Evolutionary conservation across 2,888 invertebrate species (phyloP).

Genomic region (Campoletis raptor): DNA sequence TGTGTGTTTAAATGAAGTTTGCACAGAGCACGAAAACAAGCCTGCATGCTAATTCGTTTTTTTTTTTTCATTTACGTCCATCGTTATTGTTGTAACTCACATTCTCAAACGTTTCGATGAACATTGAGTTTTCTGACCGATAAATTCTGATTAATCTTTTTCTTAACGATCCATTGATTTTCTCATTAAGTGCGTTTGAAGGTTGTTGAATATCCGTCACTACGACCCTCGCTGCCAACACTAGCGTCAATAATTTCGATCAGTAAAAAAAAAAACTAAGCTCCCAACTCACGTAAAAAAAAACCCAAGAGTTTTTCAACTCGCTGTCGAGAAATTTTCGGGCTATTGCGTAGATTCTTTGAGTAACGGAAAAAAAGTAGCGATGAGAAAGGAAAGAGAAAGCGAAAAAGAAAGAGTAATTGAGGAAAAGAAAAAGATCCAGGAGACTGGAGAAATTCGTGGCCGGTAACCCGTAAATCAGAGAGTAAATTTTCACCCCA

Average conservation of each 20-base stretch:
- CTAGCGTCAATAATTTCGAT: not conserved
- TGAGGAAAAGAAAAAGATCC: not conserved
- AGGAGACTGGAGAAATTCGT: slow-evolving; percentile 11
- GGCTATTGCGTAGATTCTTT: not conserved
- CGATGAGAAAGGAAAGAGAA: not conserved
- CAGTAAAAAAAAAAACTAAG: not conserved
- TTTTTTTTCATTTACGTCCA: not conserved
- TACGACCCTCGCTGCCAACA: not conserved
- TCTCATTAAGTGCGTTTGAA: not conserved
- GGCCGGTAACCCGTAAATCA: slow-evolving; percentile 60
- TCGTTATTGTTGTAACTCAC: not conserved
- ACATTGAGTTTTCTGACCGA: not conserved
- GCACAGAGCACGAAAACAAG: not conserved
- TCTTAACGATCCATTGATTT: not conserved
- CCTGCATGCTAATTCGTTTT: not conserved
- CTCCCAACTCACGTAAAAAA: not conserved
- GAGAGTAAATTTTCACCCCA: slow-evolving; percentile 59
- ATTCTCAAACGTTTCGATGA: not conserved
- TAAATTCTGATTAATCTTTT: not conserved
- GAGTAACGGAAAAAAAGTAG: not conserved
- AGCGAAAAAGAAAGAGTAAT: not conserved
- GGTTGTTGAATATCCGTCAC: not conserved
- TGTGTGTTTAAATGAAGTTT: not conserved
- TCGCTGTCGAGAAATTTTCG: not conserved
- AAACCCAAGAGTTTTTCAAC: not conserved